Percentiles rank a stretch among this genome's conserved stretches.
phyloP scores from a whole-genome alignment of 2,888 invertebrate species.

The Globia sparganii region DNA sequence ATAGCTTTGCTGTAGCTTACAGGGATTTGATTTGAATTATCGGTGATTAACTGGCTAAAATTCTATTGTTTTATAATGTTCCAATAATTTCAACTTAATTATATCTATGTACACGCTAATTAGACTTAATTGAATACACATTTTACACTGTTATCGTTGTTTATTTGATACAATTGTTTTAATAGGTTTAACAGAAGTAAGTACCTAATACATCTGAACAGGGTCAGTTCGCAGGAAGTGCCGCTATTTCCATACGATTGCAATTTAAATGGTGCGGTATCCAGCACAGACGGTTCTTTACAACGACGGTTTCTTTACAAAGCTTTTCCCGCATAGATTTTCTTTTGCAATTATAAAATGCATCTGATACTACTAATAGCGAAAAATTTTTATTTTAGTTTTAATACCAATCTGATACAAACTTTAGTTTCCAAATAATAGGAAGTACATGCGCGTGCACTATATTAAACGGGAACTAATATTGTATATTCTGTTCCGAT shows the following conservation, averaged over 20 bases:
- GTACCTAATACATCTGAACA: slow-evolving; percentile 69
- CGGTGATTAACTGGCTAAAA: too few relatives aligned
- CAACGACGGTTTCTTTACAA: slow-evolving; percentile 74
- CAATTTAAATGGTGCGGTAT: slow-evolving; percentile 81
- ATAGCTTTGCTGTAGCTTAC: too few relatives aligned
- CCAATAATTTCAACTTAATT: too few relatives aligned
- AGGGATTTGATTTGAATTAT: too few relatives aligned
- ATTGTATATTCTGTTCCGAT: slow-evolving; percentile 63
- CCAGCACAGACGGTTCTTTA: slow-evolving; percentile 81
- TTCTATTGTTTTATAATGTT: too few relatives aligned
- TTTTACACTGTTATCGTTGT: too few relatives aligned
- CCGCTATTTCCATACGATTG: slow-evolving; percentile 82
- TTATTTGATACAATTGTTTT: too few relatives aligned
- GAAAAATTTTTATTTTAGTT: not conserved
- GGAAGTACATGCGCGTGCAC: not conserved
- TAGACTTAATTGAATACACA: too few relatives aligned
- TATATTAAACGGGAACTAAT: slow-evolving; percentile 56
- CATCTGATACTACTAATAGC: not conserved
- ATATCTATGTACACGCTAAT: too few relatives aligned
- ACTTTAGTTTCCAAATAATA: not conserved
- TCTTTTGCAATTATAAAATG: slow-evolving; percentile 57
- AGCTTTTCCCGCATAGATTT: slow-evolving; percentile 68
- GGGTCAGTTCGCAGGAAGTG: slow-evolving; percentile 79
- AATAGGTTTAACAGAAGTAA: too few relatives aligned
- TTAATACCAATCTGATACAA: not conserved